Evolutionary conservation across 2,888 invertebrate species (phyloP), one percentile per base, ranked within the genome.

Genomic region (Malacosoma neustria): DNA sequence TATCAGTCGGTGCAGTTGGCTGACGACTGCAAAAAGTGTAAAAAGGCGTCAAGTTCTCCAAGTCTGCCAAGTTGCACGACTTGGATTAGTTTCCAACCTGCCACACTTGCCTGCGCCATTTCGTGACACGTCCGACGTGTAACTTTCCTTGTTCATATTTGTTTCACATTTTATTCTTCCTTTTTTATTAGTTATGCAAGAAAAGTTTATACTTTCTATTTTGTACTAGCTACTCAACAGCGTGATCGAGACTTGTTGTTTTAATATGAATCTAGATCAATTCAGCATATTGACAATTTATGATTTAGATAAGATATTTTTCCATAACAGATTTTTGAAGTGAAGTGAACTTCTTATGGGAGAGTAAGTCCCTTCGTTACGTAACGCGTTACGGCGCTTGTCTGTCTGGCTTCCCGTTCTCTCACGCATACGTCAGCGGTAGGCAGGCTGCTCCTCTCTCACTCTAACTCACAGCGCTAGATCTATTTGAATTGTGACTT

Each of bases 51-150:
- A 41, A 57, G 53, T 56, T 69, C 71, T 65, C 61, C 73, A 76
- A 75, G 75, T 77, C 79, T 77, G 68, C 69, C 69, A 79, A 80
- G 65, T 80, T 79, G 72, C 68, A 64, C 72, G 54, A 81, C 76
- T 80, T 80, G 82, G 81, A 82, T 84, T 84, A 80, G 77, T 84
- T 81, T 63, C 46, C 57, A 70, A 77, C 61, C 72, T 64, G 49
- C 53, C 48, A 46, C 14, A 32, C 13, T 32, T 32, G 13, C 3
- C 39, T 48, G 43, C 29, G 22, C 37, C 32, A 39, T 40, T 44
- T 45, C 40, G 39, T 35, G 36, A 38, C 37, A 42, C 35, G 41
- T 40, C 36, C 32, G 36, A 35, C 30, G 30, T 35, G 30, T 30
- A 35, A 22, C 6, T 22, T 22, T 22, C 22, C 22, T 22, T 22